Percentiles rank a stretch among this genome's conserved stretches.
Conservation (phyloP, 2,113 vertebrate species). For the Camelus bactrianus region DNA sequence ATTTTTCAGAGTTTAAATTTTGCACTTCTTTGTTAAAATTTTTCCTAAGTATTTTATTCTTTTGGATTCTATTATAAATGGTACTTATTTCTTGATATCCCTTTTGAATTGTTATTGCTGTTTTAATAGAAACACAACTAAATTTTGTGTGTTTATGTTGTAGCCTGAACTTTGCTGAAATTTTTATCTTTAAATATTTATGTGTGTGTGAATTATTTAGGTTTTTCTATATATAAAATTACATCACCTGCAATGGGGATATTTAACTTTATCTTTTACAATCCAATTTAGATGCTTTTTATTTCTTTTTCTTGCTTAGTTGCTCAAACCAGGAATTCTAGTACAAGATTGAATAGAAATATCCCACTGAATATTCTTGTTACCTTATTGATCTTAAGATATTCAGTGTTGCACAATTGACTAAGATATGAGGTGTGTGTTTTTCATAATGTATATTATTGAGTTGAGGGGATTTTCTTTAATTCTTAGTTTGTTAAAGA, state of each 20-base stretch:
- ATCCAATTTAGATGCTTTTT: background rate
- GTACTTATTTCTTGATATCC: background rate
- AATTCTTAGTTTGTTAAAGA: background rate
- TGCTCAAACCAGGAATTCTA: background rate
- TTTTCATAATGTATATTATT: background rate
- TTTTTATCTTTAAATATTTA: background rate
- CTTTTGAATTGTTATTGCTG: background rate
- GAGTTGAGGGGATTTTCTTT: background rate
- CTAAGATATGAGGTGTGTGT: background rate
- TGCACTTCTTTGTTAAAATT: background rate
- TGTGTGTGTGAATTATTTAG: background rate
- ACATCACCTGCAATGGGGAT: background rate
- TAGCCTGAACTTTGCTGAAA: background rate
- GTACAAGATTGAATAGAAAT: background rate
- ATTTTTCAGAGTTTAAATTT: background rate
- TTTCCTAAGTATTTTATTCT: background rate
- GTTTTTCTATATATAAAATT: background rate
- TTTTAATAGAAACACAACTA: background rate
- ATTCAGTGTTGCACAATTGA: background rate
- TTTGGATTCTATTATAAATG: background rate
- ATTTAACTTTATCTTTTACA: background rate
- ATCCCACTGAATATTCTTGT: background rate
- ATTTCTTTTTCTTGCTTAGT: background rate
- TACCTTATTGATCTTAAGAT: background rate
- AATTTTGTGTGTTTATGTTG: background rate